Conservation (phyloP, 2,888 invertebrate species). For the Meloe dianella region DNA sequence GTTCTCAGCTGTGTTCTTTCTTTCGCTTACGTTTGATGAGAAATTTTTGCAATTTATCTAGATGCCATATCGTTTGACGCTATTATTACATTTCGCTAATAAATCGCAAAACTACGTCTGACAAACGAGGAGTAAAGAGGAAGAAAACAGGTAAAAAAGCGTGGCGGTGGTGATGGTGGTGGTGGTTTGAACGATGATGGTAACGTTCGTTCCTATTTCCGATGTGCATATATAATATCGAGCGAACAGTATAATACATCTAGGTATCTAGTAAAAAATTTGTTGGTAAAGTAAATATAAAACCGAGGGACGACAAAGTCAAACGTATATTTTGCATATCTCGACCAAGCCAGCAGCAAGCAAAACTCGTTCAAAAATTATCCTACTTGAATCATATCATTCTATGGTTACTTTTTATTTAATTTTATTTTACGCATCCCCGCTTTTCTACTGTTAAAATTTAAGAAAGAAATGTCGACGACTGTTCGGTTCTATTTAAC, state of each 20-base stretch:
- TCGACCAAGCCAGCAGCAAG: conserved; percentile 21
- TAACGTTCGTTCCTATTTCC: neutral
- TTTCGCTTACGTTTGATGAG: neutral
- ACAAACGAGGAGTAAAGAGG: neutral
- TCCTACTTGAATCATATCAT: conserved; percentile 20
- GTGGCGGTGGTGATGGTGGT: neutral
- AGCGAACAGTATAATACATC: neutral
- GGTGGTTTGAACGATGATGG: too few relatives aligned
- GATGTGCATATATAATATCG: conserved; percentile 10
- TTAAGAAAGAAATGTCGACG: neutral
- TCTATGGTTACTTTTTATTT: neutral
- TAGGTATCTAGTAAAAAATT: neutral
- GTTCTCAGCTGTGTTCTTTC: neutral
- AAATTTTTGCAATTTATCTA: conserved; percentile 5
- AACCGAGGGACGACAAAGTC: conserved; percentile 20
- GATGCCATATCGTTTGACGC: neutral
- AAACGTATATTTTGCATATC: conserved; percentile 31
- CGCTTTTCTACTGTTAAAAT: neutral
- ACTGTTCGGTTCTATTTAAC: neutral
- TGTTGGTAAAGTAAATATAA: conserved; percentile 25
- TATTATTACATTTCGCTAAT: conserved; percentile 15
- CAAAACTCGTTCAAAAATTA: conserved; percentile 27
- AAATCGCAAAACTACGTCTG: conserved; percentile 1
- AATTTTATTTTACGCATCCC: neutral
- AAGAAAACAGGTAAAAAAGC: neutral